These are phyloP conservation scores for Theretra japonica DNA, from an alignment of 2,888 invertebrate species.

Conservation along the genomic window DNA sequence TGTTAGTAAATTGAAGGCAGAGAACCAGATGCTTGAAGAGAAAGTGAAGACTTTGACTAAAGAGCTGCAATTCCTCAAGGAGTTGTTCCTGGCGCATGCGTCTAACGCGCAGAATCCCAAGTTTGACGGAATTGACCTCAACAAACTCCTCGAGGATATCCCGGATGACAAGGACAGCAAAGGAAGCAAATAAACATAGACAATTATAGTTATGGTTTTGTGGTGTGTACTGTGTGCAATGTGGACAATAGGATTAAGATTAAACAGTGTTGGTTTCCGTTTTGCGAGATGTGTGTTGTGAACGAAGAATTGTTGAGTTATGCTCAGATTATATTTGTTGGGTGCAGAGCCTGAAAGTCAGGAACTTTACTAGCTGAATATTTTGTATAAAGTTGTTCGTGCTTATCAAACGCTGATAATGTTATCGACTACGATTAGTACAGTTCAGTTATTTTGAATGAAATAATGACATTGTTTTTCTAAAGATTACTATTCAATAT, in stretches of 20 bases:
- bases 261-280: background rate
- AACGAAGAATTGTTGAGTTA: background rate
- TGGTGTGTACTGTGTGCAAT: background rate
- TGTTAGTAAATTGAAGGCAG: conserved; percentile 90
- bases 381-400: no score
- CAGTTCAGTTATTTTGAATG: no score
- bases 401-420: no score
- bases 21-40: conserved; percentile 91
- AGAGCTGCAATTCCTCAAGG: conserved; percentile 91
- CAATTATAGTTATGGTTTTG: conserved; percentile 27
- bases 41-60: conserved; percentile 92
- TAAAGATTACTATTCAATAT: no score
- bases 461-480: no score
- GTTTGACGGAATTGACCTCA: conserved; percentile 83
- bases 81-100: conserved; percentile 92
- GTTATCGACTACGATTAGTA: no score
- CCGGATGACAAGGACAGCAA: conserved; percentile 66
- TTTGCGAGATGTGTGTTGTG: background rate
- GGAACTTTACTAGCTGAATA: no score
- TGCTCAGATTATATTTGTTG: no score
- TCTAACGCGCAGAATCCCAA: conserved; percentile 85
- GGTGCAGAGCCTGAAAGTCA: no score
- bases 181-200: conserved; percentile 45
- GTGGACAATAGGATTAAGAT: background rate
- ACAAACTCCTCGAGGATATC: conserved; percentile 83